Conservation (phyloP, 37 sponge, comb jelly and placozoan genomes). For the Crambe crambe region DNA sequence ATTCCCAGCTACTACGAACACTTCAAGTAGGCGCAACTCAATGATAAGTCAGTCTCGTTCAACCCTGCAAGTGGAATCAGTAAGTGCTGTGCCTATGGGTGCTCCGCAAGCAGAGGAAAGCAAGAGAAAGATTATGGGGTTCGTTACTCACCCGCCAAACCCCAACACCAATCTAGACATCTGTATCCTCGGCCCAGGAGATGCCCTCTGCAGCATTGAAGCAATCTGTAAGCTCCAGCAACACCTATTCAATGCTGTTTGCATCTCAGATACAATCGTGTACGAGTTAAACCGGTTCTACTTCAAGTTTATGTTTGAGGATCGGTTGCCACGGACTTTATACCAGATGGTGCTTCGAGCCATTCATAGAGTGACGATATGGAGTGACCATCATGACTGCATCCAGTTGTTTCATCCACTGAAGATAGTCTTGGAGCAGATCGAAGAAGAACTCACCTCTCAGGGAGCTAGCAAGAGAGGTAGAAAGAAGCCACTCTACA, state of each 20-base stretch:
- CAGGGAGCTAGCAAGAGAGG: neutral
- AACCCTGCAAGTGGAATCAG: neutral
- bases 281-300: neutral
- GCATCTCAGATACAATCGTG: neutral
- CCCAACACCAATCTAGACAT: neutral
- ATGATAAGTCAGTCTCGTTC: neutral
- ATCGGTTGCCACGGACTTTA: neutral
- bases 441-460: neutral
- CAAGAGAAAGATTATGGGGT: conserved; percentile 1
- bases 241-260: conserved; percentile 28
- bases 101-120: neutral
- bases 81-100: neutral
- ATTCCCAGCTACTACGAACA: neutral
- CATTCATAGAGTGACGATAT: neutral
- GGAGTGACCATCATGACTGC: neutral
- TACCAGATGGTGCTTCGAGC: neutral
- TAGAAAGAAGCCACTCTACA: neutral
- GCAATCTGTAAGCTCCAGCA: conserved; percentile 10
- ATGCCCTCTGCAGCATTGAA: conserved; percentile 16
- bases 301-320: conserved; percentile 4
- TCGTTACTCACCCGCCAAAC: conserved; percentile 1
- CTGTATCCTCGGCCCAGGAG: conserved; percentile 19
- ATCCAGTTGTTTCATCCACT: conserved; percentile 19
- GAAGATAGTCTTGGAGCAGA: neutral
- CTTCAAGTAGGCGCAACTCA: neutral